A percentile compares a stretch with the other conserved stretches of the same genome.
phyloP scores from a whole-genome alignment of 2,113 vertebrate genomes.

The Xerus inauris region DNA sequence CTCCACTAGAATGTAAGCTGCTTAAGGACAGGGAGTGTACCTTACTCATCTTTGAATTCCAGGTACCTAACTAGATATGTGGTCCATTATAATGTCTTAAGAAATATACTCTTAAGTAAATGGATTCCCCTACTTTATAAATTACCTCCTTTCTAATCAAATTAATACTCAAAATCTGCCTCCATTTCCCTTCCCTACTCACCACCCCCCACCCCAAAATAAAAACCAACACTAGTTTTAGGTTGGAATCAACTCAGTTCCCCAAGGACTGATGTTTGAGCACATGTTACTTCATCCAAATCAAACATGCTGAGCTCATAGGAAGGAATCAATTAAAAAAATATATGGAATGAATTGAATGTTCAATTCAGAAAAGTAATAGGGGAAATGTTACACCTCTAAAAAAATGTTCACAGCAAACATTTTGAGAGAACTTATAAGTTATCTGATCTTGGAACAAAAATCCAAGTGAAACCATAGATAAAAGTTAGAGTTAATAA shows the following conservation, averaged over 20 bases:
- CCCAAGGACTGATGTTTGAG: not conserved
- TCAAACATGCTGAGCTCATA: slow-evolving; percentile 23
- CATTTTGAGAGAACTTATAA: slow-evolving; percentile 32
- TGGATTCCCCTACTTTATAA: not conserved
- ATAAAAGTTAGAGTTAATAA: slow-evolving; percentile 55
- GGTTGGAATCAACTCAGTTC: slow-evolving; percentile 9
- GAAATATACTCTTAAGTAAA: slow-evolving; percentile 37
- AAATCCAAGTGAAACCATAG: slow-evolving; percentile 62
- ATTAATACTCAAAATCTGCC: not conserved
- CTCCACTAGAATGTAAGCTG: not conserved
- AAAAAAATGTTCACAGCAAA: slow-evolving; percentile 20
- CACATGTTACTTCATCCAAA: slow-evolving; percentile 39
- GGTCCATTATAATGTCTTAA: slow-evolving; percentile 24
- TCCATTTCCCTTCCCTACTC: not conserved
- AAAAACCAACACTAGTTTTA: slow-evolving; percentile 10
- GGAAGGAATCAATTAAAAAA: slow-evolving; percentile 9
- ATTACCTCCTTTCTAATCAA: not conserved
- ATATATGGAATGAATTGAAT: not conserved
- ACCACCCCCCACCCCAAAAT: not conserved
- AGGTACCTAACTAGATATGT: not conserved
- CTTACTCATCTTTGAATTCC: slow-evolving; percentile 33
- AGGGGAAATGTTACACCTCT: not conserved
- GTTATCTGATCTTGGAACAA: slow-evolving; percentile 16
- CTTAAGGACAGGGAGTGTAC: not conserved
- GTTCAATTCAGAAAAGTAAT: slow-evolving; percentile 2